These are phyloP conservation scores for Acrocephalus scirpaceus DNA, from an alignment of 2,797 vertebrate species.

Conservation along the genomic window DNA sequence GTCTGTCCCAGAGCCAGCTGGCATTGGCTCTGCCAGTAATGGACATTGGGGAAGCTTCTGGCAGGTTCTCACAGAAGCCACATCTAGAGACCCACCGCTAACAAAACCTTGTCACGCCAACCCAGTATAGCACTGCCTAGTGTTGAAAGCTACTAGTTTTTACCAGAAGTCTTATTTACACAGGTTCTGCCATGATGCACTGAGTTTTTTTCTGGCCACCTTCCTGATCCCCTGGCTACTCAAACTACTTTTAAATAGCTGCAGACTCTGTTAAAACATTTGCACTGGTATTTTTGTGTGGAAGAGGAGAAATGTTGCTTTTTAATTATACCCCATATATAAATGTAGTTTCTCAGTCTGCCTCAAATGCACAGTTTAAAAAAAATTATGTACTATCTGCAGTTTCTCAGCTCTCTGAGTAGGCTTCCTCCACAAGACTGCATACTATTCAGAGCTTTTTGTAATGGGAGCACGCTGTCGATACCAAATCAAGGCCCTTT, in stretches of 20 bases:
- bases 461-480: neutral
- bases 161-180: neutral
- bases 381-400: neutral
- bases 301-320: neutral
- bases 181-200: neutral
- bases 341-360: neutral
- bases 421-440: neutral
- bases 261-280: neutral
- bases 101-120: neutral
- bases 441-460: neutral
- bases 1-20: neutral
- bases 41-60: neutral
- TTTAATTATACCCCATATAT: neutral
- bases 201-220: neutral
- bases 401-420: neutral
- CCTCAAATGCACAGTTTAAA: neutral
- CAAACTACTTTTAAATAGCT: neutral
- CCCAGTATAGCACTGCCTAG: neutral
- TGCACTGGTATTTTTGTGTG: neutral
- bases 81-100: neutral
- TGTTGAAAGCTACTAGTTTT: neutral
- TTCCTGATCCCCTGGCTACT: neutral
- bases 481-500: neutral
- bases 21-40: neutral
- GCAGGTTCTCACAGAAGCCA: neutral